These are phyloP conservation scores for Liasis olivaceus DNA, from an alignment of 2,797 vertebrate species.

Conservation along the genomic window DNA sequence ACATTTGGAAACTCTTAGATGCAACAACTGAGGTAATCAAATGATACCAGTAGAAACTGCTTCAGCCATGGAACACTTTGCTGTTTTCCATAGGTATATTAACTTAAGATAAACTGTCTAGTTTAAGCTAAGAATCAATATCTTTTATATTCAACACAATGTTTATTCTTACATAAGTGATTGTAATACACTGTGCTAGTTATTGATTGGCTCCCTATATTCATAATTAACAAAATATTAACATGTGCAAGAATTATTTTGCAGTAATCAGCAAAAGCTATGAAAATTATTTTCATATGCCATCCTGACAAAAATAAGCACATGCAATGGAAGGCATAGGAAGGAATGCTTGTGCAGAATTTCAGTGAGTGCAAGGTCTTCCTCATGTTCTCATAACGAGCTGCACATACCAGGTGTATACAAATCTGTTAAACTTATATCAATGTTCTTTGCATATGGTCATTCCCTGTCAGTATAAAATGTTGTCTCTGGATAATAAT, in stretches of 20 bases:
- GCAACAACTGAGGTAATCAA: conserved; percentile 25
- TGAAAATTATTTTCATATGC: conserved; percentile 1
- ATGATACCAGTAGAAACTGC: conserved; percentile 61
- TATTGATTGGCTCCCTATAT: conserved; percentile 60
- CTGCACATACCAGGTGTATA: background rate
- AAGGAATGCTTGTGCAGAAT: background rate
- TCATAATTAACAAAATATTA: conserved; percentile 50
- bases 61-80: conserved; percentile 57
- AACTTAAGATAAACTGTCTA: conserved; percentile 41
- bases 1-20: conserved; percentile 54
- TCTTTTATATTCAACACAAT: conserved; percentile 62
- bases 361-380: too few relatives aligned
- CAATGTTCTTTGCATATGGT: background rate
- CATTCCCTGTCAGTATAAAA: background rate
- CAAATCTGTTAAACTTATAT: background rate
- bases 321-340: background rate
- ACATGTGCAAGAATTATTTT: conserved; percentile 37
- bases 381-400: background rate
- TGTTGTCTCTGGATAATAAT: background rate
- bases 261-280: conserved; percentile 28
- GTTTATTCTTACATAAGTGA: conserved; percentile 66
- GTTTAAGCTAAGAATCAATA: conserved; percentile 71
- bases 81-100: conserved; percentile 61
- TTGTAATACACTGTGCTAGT: conserved; percentile 55
- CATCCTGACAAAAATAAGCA: conserved; percentile 17